Evolutionary conservation across 2,113 vertebrate species (phyloP).

Genomic region (Ictalurus punctatus): DNA sequence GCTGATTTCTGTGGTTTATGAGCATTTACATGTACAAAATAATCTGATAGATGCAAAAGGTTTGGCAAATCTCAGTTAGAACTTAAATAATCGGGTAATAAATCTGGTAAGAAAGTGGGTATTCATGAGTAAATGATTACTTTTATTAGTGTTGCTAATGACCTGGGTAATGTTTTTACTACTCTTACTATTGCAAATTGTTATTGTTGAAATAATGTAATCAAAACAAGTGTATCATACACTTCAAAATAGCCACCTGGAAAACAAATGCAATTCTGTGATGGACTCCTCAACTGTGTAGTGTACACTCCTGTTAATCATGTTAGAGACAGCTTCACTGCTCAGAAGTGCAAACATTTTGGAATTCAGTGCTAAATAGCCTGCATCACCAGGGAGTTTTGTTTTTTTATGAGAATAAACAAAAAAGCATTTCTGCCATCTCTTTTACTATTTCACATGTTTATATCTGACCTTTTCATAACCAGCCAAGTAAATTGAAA

Average conservation of each 20-base stretch:
- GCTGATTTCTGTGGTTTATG: neutral
- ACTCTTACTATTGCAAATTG: neutral
- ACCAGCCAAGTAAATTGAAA: neutral
- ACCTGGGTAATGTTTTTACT: neutral
- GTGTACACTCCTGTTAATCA: neutral
- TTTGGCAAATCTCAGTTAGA: neutral
- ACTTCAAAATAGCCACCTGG: neutral
- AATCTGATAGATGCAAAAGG: neutral
- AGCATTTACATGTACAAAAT: neutral
- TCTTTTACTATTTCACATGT: neutral
- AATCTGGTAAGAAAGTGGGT: neutral
- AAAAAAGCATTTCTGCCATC: neutral
- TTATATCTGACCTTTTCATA: neutral
- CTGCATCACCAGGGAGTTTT: neutral
- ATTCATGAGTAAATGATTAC: neutral
- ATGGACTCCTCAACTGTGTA: neutral
- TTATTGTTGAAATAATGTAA: neutral
- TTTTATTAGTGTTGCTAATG: neutral
- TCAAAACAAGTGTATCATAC: neutral
- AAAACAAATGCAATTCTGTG: neutral
- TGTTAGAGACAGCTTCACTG: neutral
- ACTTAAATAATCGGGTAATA: neutral
- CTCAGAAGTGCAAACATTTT: neutral
- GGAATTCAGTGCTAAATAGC: neutral
- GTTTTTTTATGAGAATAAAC: neutral